These are phyloP conservation scores for Amniataba percoides DNA, from an alignment of 2,797 vertebrate species.

Conservation along the genomic window DNA sequence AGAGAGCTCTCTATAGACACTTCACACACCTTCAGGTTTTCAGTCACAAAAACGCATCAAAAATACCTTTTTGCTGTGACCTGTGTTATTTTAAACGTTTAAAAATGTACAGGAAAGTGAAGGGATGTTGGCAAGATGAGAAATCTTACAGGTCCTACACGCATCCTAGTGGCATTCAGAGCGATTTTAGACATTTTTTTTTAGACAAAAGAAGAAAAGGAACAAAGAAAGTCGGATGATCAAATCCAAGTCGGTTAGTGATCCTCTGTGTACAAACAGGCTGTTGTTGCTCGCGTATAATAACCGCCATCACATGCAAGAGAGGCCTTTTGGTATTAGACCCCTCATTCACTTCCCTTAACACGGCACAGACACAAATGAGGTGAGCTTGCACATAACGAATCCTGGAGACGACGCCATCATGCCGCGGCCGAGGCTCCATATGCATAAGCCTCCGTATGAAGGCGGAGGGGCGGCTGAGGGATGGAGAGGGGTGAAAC, in stretches of 20 bases:
- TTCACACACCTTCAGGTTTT: background rate
- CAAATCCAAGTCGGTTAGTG: constrained; percentile 30
- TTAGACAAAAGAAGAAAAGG: background rate
- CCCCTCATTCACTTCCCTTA: constrained; percentile 45
- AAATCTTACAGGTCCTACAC: background rate
- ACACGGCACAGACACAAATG: constrained; percentile 71
- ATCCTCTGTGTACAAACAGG: constrained; percentile 63
- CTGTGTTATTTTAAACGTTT: background rate
- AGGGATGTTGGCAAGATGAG: background rate
- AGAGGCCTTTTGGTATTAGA: constrained; percentile 55
- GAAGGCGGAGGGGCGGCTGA: constrained; percentile 45
- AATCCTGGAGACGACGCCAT: constrained; percentile 59
- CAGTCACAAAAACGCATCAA: background rate
- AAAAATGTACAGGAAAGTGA: background rate
- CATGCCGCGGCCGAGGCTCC: constrained; percentile 44
- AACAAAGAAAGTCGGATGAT: background rate
- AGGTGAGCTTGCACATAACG: constrained; percentile 76
- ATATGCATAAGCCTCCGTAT: constrained; percentile 59
- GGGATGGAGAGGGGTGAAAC: constrained; percentile 53
- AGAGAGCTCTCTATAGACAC: background rate
- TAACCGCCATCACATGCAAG: constrained; percentile 78
- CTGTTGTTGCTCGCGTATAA: constrained; percentile 67
- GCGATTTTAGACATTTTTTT: background rate
- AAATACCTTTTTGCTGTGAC: background rate
- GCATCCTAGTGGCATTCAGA: background rate